Conservation (phyloP, 1,140 invertebrate genomes). For the Grapholita molesta region DNA sequence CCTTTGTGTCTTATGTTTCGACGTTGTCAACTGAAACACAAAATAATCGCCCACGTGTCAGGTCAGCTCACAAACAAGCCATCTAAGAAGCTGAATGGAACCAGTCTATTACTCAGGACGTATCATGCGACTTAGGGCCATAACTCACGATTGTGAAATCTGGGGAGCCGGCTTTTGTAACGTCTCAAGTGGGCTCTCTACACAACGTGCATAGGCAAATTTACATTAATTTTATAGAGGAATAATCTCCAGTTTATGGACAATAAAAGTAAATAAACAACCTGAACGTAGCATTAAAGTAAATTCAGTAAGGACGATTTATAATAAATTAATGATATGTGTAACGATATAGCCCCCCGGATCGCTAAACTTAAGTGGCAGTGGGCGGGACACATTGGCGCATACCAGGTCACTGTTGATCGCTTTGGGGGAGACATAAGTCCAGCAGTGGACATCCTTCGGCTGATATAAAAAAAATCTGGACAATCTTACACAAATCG, state of each 20-base stretch:
- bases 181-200: neutral
- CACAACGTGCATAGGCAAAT: neutral
- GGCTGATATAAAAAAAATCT: too few relatives aligned
- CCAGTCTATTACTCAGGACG: conserved; percentile 37
- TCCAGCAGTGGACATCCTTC: too few relatives aligned
- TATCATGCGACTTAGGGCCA: conserved; percentile 28
- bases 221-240: neutral
- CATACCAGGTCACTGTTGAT: too few relatives aligned
- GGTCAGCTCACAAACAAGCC: conserved; percentile 19
- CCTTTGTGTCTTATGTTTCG: neutral
- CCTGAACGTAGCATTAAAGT: neutral
- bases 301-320: neutral
- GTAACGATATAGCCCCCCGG: neutral
- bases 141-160: conserved; percentile 40
- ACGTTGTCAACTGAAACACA: neutral
- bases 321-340: neutral
- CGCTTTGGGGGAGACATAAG: too few relatives aligned
- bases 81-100: conserved; percentile 36
- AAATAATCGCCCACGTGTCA: conserved; percentile 5
- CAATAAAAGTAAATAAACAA: neutral
- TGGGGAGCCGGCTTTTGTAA: conserved; percentile 25
- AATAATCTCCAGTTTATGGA: neutral
- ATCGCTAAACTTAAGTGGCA: too few relatives aligned
- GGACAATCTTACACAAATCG: too few relatives aligned
- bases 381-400: too few relatives aligned